Percentiles rank a stretch among this genome's conserved stretches.
Conservation (phyloP, 2,888 invertebrate species). For the Aromia moschata region DNA sequence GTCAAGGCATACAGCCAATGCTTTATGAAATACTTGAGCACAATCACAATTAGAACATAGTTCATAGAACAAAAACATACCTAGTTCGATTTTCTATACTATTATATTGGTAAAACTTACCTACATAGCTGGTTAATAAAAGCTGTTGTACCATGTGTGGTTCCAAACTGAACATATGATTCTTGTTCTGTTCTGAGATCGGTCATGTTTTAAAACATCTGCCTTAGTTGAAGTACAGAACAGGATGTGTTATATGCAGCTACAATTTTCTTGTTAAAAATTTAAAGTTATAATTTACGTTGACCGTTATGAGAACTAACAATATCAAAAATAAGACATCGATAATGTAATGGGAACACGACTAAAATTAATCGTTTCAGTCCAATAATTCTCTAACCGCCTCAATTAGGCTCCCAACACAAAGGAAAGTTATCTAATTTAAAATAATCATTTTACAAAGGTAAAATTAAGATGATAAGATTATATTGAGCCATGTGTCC, state of each 20-base stretch:
- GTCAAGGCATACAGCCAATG: too few relatives aligned
- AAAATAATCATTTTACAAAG: constrained; percentile 54
- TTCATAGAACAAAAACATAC: too few relatives aligned
- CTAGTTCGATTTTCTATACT: too few relatives aligned
- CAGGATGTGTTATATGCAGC: constrained; percentile 20
- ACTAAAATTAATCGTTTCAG: too few relatives aligned
- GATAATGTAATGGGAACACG: too few relatives aligned
- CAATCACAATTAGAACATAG: too few relatives aligned
- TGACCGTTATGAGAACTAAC: too few relatives aligned
- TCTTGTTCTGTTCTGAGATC: constrained; percentile 26
- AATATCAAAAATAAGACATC: too few relatives aligned
- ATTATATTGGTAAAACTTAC: too few relatives aligned
- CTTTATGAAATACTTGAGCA: too few relatives aligned
- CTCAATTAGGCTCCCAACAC: constrained; percentile 22
- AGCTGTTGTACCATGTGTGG: constrained; percentile 29
- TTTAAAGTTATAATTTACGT: constrained; percentile 11
- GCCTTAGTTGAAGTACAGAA: constrained; percentile 22
- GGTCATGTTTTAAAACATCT: constrained; percentile 31
- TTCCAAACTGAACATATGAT: constrained; percentile 17
- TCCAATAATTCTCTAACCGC: too few relatives aligned
- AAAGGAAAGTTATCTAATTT: constrained; percentile 47
- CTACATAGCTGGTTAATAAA: too few relatives aligned
- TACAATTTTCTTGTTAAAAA: constrained; percentile 17
- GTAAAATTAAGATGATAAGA: constrained; percentile 59
- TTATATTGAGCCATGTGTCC: constrained; percentile 53